phyloP scores from a whole-genome alignment of 2,797 vertebrate genomes.

The Premnoplex brunnescens region DNA sequence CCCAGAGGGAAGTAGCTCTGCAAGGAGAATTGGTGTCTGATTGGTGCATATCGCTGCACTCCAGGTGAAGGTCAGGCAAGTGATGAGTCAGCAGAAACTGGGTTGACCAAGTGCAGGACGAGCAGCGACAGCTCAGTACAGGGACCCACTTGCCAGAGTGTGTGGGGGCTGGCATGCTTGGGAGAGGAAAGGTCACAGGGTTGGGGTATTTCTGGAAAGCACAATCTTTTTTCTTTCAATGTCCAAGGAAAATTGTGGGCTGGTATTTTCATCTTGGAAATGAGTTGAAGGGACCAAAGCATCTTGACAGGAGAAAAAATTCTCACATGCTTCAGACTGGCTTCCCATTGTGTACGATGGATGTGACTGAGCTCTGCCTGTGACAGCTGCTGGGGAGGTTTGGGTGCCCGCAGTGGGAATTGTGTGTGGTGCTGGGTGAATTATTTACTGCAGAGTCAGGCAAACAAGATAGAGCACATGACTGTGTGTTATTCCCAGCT shows the following conservation, averaged over 20 bases:
- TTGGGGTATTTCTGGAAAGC: neutral
- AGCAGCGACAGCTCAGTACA: neutral
- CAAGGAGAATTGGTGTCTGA: neutral
- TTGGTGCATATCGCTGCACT: neutral
- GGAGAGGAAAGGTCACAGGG: neutral
- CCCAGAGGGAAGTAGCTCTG: neutral
- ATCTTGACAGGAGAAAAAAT: neutral
- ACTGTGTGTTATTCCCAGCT: neutral
- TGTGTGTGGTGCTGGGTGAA: neutral
- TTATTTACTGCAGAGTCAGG: neutral
- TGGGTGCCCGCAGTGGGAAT: neutral
- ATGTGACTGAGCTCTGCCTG: neutral
- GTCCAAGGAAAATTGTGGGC: neutral
- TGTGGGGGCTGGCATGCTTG: rapidly evolving
- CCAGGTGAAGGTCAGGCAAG: neutral
- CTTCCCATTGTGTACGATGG: neutral
- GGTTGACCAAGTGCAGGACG: neutral
- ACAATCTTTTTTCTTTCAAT: neutral
- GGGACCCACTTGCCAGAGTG: neutral
- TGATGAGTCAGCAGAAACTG: neutral
- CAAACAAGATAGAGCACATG: rapidly evolving
- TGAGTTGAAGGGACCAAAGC: neutral
- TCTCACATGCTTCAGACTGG: neutral
- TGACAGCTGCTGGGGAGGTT: neutral
- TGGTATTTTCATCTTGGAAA: neutral